Percentiles rank a stretch among this genome's conserved stretches.
These are phyloP conservation scores for Petrolisthes cinctipes DNA, from an alignment of 2,888 invertebrate species.

Conservation along the genomic window DNA sequence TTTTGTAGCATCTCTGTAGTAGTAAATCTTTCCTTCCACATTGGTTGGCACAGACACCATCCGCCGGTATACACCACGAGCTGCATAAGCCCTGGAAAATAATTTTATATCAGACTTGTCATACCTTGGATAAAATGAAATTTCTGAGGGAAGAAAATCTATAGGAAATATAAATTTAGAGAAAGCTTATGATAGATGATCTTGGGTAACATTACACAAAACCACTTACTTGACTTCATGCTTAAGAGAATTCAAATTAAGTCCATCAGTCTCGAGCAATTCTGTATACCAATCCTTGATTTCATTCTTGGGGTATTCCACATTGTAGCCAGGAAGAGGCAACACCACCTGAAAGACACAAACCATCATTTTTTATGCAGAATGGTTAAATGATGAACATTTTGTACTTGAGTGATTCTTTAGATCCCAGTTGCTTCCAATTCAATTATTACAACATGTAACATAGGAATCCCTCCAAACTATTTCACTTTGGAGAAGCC, in stretches of 20 bases:
- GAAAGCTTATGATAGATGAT: too few species aligned
- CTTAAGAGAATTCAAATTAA: constrained; percentile 74
- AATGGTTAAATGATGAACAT: not conserved
- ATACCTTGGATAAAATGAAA: too few species aligned
- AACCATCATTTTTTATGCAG: not conserved
- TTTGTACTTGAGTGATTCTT: not conserved
- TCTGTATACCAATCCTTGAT: constrained; percentile 82
- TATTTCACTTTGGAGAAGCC: too few species aligned
- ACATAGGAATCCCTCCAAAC: too few species aligned
- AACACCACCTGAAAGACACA: constrained; percentile 78
- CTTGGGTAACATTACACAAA: too few species aligned
- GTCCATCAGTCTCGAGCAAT: constrained; percentile 78
- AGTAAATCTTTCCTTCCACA: constrained; percentile 78
- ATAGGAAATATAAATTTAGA: too few species aligned
- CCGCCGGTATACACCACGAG: constrained; percentile 87
- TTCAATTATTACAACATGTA: too few species aligned
- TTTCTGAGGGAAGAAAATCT: too few species aligned
- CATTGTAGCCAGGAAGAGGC: constrained; percentile 87
- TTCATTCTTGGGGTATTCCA: constrained; percentile 84
- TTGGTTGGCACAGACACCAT: constrained; percentile 77
- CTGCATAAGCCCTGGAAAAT: constrained; percentile 79
- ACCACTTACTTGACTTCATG: constrained; percentile 79
- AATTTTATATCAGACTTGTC: not conserved
- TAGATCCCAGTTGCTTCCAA: too few species aligned
- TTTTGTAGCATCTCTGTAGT: constrained; percentile 78